These are phyloP conservation scores for Xiphophorus maculatus DNA, from an alignment of 2,113 vertebrate species.

Conservation along the genomic window DNA sequence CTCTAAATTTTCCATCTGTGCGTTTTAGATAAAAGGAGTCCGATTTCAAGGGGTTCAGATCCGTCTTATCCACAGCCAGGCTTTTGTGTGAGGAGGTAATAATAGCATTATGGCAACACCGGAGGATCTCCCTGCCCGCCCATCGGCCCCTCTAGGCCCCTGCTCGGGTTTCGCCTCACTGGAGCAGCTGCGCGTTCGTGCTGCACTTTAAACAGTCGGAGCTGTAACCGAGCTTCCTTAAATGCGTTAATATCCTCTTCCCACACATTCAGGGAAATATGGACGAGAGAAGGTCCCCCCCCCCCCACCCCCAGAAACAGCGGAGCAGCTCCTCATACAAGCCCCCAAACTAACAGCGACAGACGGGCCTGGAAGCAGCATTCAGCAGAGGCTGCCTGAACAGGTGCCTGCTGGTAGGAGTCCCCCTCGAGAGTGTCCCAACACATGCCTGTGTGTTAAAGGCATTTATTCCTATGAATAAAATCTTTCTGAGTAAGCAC, in stretches of 20 bases:
- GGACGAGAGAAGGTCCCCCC: constrained; percentile 22
- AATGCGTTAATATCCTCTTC: constrained; percentile 35
- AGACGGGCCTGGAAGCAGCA: not conserved
- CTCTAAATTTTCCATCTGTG: not conserved
- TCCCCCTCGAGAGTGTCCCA: constrained; percentile 49
- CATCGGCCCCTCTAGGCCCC: constrained; percentile 34
- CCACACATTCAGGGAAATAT: constrained; percentile 19
- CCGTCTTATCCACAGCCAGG: constrained; percentile 36
- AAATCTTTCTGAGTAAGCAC: constrained; percentile 79
- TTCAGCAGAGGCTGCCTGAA: constrained; percentile 34
- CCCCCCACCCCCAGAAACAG: constrained; percentile 4
- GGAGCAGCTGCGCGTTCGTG: constrained; percentile 44
- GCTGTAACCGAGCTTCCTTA: constrained; percentile 38
- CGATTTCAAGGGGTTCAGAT: constrained; percentile 63
- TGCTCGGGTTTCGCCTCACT: constrained; percentile 58
- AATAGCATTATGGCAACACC: constrained; percentile 66
- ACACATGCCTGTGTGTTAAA: constrained; percentile 62
- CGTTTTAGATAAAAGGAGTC: constrained; percentile 32
- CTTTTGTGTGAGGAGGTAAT: constrained; percentile 55
- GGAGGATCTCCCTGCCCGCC: constrained; percentile 46
- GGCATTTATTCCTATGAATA: constrained; percentile 73
- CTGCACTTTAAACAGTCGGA: constrained; percentile 25
- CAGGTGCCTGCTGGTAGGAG: constrained; percentile 60
- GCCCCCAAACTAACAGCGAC: constrained; percentile 23
- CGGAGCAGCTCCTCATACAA: constrained; percentile 14